Evolutionary conservation across 2,113 vertebrate species (phyloP), one percentile per base, ranked within the genome.

Genomic region (Cyanoderma ruficeps): DNA sequence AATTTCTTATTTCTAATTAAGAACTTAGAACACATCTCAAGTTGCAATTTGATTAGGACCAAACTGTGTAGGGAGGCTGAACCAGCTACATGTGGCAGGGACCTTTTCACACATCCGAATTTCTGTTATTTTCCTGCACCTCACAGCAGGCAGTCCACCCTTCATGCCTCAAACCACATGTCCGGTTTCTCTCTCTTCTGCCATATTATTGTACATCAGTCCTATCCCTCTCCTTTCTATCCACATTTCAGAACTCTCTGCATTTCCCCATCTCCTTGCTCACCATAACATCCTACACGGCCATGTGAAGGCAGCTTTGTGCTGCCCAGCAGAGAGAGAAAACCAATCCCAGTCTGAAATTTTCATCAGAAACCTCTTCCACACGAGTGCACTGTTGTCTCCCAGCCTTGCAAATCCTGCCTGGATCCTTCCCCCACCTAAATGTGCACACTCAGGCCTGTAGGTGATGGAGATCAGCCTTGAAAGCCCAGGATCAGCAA

Each of bases 271-370:
- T 55, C 22, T 75, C 56, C 24, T n/a, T 41, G 63, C 20, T 63
- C 52, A 71, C 33, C 24, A 28, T 5, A 31, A 6, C 2, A 61
- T 5, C 35, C 31, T 13, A n/a, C 0, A 0, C 27, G 49, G n/a
- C 10, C 24, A 25, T 50, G 49, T 25, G 49, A 50, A 35, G 15
- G 21, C 42, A 90, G 39, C 42, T 55, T 4, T 25, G 35, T 23
- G 30, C 33, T 24, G 21, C 25, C 30, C 7, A 24, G 22, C 23
- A 70, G 33, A 82, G 76, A 52, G 8, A 42, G 42, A 49, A 64
- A 80, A 68, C 9, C 49, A 91, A 80, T 14, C 27, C 56, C n/a
- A 80, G 23, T 2, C 13, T 7, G 2, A 12, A 55, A 41, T 41
- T 65, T 67, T 56, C 59, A 55, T 4, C 39, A 55, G n/a, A 57